phyloP scores from a whole-genome alignment of 2,797 vertebrate species.

The Euphonia xanthogaster region DNA sequence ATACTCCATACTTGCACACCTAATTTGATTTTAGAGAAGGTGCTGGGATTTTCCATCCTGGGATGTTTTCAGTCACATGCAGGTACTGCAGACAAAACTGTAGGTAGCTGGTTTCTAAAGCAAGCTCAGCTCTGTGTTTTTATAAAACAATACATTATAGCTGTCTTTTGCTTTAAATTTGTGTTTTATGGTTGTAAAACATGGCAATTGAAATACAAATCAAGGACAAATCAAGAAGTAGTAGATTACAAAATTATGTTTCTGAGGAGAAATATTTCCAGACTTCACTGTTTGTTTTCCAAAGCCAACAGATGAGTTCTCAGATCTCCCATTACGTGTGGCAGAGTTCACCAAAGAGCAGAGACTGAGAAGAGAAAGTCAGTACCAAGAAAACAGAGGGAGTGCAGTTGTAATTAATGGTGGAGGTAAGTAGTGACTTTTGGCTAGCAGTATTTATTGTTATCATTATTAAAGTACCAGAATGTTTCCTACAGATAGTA shows the following conservation, averaged over 20 bases:
- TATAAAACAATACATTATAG: neutral
- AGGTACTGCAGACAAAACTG: neutral
- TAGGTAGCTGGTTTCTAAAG: neutral
- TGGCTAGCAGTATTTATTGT: neutral
- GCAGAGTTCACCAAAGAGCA: constrained; percentile 90
- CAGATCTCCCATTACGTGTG: constrained; percentile 84
- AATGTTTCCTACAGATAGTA: neutral
- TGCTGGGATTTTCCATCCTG: neutral
- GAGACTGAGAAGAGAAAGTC: constrained; percentile 80
- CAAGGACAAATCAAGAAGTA: neutral
- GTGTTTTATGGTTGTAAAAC: neutral
- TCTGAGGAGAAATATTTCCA: neutral
- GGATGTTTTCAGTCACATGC: neutral
- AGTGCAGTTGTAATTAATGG: constrained; percentile 83
- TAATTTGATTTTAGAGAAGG: neutral
- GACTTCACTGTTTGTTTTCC: constrained; percentile 30
- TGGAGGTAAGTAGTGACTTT: constrained; percentile 76
- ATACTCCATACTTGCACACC: fast-evolving
- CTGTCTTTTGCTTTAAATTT: neutral
- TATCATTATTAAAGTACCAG: neutral
- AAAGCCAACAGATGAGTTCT: constrained; percentile 91
- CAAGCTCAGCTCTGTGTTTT: neutral
- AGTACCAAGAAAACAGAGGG: constrained; percentile 75
- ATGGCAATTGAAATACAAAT: neutral
- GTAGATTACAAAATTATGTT: neutral